Evolutionary conservation across 2,797 vertebrate species (phyloP).

Genomic region (Eutrigla gurnardus): DNA sequence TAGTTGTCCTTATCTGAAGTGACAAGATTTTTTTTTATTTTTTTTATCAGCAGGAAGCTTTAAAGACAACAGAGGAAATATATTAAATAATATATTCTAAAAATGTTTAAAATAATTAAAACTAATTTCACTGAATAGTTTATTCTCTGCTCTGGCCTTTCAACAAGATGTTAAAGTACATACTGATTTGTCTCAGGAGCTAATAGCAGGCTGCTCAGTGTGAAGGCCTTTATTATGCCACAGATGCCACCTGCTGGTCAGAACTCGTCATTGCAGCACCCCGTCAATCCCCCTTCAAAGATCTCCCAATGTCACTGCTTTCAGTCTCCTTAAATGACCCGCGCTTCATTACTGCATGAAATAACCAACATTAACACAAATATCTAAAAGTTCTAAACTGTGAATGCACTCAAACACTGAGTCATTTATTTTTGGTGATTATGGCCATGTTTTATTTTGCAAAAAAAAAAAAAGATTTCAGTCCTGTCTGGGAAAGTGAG

Average conservation of each 20-base stretch:
- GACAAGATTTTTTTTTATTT: not conserved
- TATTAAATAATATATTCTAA: too few relatives aligned
- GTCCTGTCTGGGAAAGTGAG: not conserved
- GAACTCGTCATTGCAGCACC: constrained; percentile 39
- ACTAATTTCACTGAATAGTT: not conserved
- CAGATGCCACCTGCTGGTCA: constrained; percentile 71
- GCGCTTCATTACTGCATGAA: constrained; percentile 7
- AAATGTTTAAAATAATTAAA: too few relatives aligned
- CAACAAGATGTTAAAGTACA: not conserved
- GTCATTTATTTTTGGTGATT: not conserved
- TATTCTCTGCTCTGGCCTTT: not conserved
- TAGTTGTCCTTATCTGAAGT: not conserved
- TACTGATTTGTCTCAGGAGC: not conserved
- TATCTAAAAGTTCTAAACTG: not conserved
- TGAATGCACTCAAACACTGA: not conserved
- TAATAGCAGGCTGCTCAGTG: not conserved
- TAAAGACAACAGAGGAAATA: not conserved
- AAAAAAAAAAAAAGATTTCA: not conserved
- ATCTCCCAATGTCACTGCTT: constrained; percentile 15
- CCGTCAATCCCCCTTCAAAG: not conserved
- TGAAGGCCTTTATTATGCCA: constrained; percentile 23
- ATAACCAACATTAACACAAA: constrained; percentile 20
- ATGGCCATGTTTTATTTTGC: not conserved
- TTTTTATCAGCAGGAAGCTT: not conserved
- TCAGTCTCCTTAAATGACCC: constrained; percentile 44